Evolutionary conservation across 2,797 vertebrate genomes (phyloP).

Genomic region (Pseudocheirus occidentalis): DNA sequence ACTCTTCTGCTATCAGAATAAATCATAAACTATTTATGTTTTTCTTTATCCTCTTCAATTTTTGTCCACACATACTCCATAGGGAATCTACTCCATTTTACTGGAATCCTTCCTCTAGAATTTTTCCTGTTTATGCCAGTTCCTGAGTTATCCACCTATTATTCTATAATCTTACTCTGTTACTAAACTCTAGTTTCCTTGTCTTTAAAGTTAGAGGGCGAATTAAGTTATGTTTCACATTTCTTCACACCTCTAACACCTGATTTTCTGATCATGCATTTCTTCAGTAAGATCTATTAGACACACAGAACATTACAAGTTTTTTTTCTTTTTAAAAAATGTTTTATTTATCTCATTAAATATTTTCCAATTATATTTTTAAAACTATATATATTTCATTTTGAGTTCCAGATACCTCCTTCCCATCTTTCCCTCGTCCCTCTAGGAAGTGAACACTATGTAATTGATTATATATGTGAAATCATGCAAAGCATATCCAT

Average conservation of each 20-base stretch:
- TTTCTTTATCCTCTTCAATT: neutral
- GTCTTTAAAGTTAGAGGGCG: neutral
- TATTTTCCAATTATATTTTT: neutral
- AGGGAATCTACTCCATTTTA: neutral
- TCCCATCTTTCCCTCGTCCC: neutral
- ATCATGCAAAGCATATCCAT: neutral
- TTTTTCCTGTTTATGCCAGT: neutral
- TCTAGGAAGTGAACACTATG: neutral
- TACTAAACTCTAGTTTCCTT: neutral
- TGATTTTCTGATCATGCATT: neutral
- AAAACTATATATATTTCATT: neutral
- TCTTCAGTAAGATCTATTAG: neutral
- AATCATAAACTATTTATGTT: neutral
- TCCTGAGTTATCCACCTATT: neutral
- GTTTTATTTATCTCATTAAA: neutral
- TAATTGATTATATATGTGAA: neutral
- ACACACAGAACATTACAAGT: neutral
- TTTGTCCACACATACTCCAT: neutral
- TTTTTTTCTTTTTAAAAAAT: neutral
- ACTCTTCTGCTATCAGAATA: neutral
- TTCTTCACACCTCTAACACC: neutral
- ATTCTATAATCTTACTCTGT: neutral
- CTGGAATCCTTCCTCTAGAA: neutral
- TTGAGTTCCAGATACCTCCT: neutral
- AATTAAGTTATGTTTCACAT: neutral